Base-by-base conservation (phyloP, 2,797 vertebrate species). In the Arvicola amphibius region DNA sequence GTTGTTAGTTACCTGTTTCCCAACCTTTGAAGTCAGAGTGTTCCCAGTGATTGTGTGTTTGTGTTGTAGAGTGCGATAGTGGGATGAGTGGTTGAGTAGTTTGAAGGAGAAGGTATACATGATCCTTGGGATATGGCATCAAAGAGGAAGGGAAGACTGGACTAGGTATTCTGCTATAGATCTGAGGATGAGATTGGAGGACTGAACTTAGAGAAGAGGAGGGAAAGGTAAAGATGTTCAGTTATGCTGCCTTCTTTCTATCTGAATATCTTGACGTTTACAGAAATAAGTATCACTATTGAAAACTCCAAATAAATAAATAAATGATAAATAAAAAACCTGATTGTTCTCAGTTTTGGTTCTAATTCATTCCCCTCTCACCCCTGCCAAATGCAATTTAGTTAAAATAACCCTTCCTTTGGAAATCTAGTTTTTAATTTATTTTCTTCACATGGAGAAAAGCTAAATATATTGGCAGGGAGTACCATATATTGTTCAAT, bases 351-450 rank as follows among this genome's bases (percentile, higher is more conserved):
- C 43, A 11, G 78, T 90, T 53, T 17, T 40, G 9, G 13, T 46
- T 17, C 23, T 63, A 46, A 63, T 17, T 46, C 13, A 91, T 96
- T 43, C 34, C 65, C 6, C 13, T 53, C 63, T 53, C 63, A 76
- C 6, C 5, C 25, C 74, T 32, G 51, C 43, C 32, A 89, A 87
- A 89, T 5, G 12, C 19, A 51, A 25, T 65, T 88, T 84, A 46
- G 21, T 79, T 7, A 21, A 74, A 10, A 29, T 90, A 95, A 94
- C 53, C 73, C 21, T 90, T 88, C 40, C 48, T 93, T 81, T 69
- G 29, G 43, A 65, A 95, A 86, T 11, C 63, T 91, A 27, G 14
- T 77, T 86, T 96, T 89, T 10, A 23, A 1, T 91, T 94, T 93
- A 29, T 91, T 78, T 25, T 74, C n/a, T 90, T 80, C 27, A 37